phyloP scores from a whole-genome alignment of 2,113 vertebrate species.

The Siphamia tubifer region DNA sequence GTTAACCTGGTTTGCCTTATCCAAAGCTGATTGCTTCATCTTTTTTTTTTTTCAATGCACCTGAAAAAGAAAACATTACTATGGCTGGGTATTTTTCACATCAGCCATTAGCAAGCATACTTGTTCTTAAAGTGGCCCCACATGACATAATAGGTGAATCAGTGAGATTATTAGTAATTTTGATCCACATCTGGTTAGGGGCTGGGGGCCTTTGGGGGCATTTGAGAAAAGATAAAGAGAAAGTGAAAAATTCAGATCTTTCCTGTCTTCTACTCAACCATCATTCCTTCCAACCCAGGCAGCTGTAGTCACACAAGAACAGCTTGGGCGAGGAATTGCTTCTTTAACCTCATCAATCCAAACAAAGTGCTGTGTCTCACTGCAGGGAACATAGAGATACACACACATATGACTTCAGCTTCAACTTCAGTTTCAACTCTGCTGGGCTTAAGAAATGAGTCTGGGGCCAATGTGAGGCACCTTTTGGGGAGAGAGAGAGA shows the following conservation, averaged over 20 bases:
- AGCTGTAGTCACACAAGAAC: slow-evolving; percentile 64
- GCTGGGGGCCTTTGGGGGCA: slow-evolving; percentile 20
- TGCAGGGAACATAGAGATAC: slow-evolving; percentile 38
- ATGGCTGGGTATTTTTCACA: slow-evolving; percentile 51
- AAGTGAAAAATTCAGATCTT: slow-evolving; percentile 44
- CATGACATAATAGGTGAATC: slow-evolving; percentile 42
- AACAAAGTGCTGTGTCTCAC: slow-evolving; percentile 25
- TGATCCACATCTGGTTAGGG: slow-evolving; percentile 65
- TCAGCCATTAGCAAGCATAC: slow-evolving; percentile 38
- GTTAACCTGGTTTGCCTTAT: slow-evolving; percentile 56
- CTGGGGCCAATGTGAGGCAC: slow-evolving; percentile 1
- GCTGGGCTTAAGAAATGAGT: slow-evolving; percentile 19
- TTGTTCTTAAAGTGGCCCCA: slow-evolving; percentile 37
- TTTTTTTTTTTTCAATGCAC: slow-evolving; percentile 17
- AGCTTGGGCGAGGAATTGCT: slow-evolving; percentile 15
- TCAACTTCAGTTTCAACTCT: slow-evolving; percentile 23
- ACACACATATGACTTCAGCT: slow-evolving; percentile 50
- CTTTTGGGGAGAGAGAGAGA: not conserved
- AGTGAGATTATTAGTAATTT: slow-evolving; percentile 50
- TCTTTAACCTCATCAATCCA: slow-evolving; percentile 63
- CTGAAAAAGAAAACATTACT: slow-evolving; percentile 57
- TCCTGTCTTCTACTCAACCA: not conserved
- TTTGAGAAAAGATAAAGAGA: slow-evolving; percentile 21
- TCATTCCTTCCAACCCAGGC: slow-evolving; percentile 31
- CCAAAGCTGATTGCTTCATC: slow-evolving; percentile 55